Evolutionary conservation across 1,140 invertebrate genomes (phyloP).

Genomic region (Melipona quadrifasciata): DNA sequence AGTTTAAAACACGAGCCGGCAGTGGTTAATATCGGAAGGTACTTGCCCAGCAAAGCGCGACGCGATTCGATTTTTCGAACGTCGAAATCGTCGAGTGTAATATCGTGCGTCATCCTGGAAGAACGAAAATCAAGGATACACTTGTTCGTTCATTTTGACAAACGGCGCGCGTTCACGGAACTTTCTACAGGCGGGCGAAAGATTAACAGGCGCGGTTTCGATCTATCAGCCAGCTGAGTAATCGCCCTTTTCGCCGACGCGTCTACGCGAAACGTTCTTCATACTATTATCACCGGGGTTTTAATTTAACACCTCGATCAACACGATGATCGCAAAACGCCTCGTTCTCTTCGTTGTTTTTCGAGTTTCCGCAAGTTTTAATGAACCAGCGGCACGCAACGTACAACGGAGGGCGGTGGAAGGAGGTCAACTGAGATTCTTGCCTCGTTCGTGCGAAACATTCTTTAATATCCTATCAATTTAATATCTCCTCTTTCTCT

Average conservation of each 20-base stretch:
- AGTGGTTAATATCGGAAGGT: no score
- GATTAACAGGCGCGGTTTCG: background rate
- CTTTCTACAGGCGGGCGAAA: background rate
- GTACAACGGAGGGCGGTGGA: background rate
- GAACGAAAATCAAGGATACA: background rate
- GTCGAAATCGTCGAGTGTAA: background rate
- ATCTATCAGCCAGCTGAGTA: background rate
- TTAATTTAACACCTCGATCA: background rate
- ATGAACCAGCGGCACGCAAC: background rate
- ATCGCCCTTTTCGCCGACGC: background rate
- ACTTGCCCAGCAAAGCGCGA: background rate
- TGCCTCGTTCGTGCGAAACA: constrained; percentile 16
- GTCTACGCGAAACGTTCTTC: no score
- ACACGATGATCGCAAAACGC: no score
- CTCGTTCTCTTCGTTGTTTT: background rate
- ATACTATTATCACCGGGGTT: background rate
- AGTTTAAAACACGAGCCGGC: background rate
- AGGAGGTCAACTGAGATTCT: constrained; percentile 15
- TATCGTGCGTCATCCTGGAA: background rate
- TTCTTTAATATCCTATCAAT: constrained; percentile 69
- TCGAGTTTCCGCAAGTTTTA: constrained; percentile 2
- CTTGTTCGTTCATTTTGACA: background rate
- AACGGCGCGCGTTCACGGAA: background rate
- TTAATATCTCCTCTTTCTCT: constrained; percentile 44
- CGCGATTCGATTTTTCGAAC: background rate